These are phyloP conservation scores for Arctia plantaginis DNA, from an alignment of 2,888 invertebrate genomes.

Conservation along the genomic window DNA sequence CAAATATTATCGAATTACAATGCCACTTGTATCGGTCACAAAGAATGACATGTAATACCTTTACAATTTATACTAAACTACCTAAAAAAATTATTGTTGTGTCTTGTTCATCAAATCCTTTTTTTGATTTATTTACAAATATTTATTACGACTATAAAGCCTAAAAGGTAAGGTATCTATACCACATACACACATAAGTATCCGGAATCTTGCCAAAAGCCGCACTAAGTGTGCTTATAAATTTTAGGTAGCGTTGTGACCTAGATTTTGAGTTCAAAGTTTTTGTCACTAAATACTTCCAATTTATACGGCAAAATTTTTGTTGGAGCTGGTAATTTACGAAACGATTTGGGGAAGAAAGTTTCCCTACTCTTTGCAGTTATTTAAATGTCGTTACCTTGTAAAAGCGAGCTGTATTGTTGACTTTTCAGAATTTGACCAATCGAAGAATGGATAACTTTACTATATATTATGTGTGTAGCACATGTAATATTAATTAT, in stretches of 20 bases:
- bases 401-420: not conserved
- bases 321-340: not conserved
- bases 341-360: not conserved
- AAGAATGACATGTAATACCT: too few species aligned
- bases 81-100: too few species aligned
- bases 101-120: too few species aligned
- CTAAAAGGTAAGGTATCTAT: not conserved
- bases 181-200: not conserved
- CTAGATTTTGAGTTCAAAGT: not conserved
- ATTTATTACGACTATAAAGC: not conserved
- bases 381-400: too few species aligned
- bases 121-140: too few species aligned
- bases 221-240: not conserved
- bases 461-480: too few species aligned
- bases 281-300: not conserved
- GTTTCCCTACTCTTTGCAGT: not conserved
- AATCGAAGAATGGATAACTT: too few species aligned
- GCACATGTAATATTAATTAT: too few species aligned
- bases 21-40: too few species aligned
- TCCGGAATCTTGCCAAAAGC: slow-evolving; percentile 3
- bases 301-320: not conserved
- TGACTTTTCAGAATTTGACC: not conserved
- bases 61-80: too few species aligned
- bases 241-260: not conserved
- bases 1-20: too few species aligned